Percentiles rank a stretch among this genome's conserved stretches.
These are phyloP conservation scores for Nematolebias whitei DNA, from an alignment of 2,113 vertebrate species.

Conservation along the genomic window DNA sequence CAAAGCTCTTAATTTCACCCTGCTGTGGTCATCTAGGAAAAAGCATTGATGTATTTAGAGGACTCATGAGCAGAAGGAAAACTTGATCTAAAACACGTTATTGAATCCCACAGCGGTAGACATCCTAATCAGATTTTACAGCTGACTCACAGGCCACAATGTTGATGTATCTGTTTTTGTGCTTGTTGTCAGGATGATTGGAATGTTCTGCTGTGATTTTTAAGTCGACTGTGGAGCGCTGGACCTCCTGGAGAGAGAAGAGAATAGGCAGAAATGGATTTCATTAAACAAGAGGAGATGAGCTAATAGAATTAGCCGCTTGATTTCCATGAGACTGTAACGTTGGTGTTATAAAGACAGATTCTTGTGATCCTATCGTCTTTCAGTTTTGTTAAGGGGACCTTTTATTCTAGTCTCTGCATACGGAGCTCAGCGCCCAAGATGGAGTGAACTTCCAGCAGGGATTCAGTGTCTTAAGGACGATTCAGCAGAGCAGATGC, in stretches of 20 bases:
- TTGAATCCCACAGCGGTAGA: constrained; percentile 32
- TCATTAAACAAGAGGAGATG: constrained; percentile 18
- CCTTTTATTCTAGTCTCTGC: neutral
- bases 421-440: constrained; percentile 20
- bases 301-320: constrained; percentile 14
- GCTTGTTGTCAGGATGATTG: constrained; percentile 99
- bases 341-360: neutral
- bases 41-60: constrained; percentile 26
- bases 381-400: neutral
- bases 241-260: constrained; percentile 87
- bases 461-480: constrained; percentile 36
- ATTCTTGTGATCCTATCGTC: neutral
- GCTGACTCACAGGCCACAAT: constrained; percentile 96
- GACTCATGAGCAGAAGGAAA: constrained; percentile 48
- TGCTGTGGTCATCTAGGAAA: constrained; percentile 93
- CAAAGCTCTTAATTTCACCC: constrained; percentile 95
- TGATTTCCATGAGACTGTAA: neutral
- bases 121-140: constrained; percentile 42
- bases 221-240: constrained; percentile 92
- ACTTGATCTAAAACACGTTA: constrained; percentile 34
- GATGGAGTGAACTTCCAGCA: constrained; percentile 8
- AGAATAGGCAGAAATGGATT: constrained; percentile 32
- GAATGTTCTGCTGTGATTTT: constrained; percentile 99
- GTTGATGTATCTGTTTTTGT: constrained; percentile 99
- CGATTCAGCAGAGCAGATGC: constrained; percentile 38